phyloP scores from a whole-genome alignment of 2,797 vertebrate genomes.

The Paramormyrops hopkinsi region DNA sequence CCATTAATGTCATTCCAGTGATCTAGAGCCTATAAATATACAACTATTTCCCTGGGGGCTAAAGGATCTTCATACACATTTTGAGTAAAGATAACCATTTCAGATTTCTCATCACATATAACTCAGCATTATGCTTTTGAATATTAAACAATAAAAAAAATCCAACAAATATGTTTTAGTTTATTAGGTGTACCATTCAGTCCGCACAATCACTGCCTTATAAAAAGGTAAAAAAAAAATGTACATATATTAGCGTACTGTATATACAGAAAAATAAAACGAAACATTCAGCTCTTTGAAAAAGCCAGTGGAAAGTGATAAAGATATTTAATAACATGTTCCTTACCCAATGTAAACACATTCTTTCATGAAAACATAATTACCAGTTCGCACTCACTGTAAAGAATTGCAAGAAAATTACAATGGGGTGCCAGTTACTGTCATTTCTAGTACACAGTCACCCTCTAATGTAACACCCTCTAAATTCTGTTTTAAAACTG shows the following conservation, averaged over 20 bases:
- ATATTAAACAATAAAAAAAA: constrained; percentile 29
- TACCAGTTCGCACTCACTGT: constrained; percentile 18
- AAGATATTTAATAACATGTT: constrained; percentile 20
- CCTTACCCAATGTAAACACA: constrained; percentile 32
- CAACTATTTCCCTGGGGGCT: constrained; percentile 62
- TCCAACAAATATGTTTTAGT: constrained; percentile 32
- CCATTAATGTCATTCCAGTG: constrained; percentile 67
- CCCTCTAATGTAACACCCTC: constrained; percentile 31
- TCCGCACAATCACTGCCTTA: constrained; percentile 29
- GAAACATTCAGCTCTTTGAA: constrained; percentile 26
- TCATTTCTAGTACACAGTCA: constrained; percentile 37
- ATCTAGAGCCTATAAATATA: constrained; percentile 67
- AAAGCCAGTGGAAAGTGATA: constrained; percentile 24
- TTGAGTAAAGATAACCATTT: constrained; percentile 56
- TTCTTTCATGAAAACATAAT: constrained; percentile 14
- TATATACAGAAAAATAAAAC: constrained; percentile 35
- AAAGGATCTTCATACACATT: constrained; percentile 60
- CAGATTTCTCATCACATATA: constrained; percentile 52
- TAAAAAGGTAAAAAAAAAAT: constrained; percentile 24
- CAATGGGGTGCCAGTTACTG: constrained; percentile 38
- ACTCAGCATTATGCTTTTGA: constrained; percentile 48
- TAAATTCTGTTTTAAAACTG: constrained; percentile 38
- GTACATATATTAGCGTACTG: constrained; percentile 26
- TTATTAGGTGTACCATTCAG: constrained; percentile 21
- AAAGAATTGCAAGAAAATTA: constrained; percentile 27